Evolutionary conservation across 2,888 invertebrate species (phyloP).

Genomic region (Leptinotarsa peninsularis): DNA sequence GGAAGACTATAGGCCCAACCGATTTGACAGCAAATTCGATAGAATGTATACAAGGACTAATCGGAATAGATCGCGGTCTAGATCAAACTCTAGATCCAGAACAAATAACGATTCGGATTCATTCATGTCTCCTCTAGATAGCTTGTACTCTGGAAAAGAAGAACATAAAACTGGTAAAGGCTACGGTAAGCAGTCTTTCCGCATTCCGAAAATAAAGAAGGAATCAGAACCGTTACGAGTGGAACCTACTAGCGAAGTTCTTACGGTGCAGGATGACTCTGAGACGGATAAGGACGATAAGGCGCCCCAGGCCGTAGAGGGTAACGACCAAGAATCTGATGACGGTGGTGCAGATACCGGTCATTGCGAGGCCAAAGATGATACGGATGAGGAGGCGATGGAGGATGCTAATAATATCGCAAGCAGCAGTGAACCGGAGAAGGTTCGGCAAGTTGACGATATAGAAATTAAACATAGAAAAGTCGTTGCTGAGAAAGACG

Average conservation of each 20-base stretch:
- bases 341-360: constrained; percentile 36
- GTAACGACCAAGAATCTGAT: constrained; percentile 25
- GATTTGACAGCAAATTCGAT: constrained; percentile 45
- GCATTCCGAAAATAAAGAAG: constrained; percentile 67
- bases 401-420: constrained; percentile 17
- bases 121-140: constrained; percentile 67
- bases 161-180: constrained; percentile 65
- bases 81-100: constrained; percentile 40
- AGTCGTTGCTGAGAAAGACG: neutral
- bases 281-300: constrained; percentile 10
- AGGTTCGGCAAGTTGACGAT: neutral
- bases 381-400: constrained; percentile 23
- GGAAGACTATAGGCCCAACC: constrained; percentile 28
- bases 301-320: constrained; percentile 9
- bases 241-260: constrained; percentile 27
- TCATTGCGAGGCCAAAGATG: constrained; percentile 31
- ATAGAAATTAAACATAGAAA: constrained; percentile 3
- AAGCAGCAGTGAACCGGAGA: neutral
- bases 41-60: constrained; percentile 47
- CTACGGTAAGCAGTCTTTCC: constrained; percentile 68
- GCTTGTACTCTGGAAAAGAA: constrained; percentile 66
- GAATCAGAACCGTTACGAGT: constrained; percentile 33
- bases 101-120: constrained; percentile 55
- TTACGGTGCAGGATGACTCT: constrained; percentile 22
- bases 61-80: constrained; percentile 35